Evolutionary conservation across 2,797 vertebrate species (phyloP).

Genomic region (Phrynocephalus vlangalii): DNA sequence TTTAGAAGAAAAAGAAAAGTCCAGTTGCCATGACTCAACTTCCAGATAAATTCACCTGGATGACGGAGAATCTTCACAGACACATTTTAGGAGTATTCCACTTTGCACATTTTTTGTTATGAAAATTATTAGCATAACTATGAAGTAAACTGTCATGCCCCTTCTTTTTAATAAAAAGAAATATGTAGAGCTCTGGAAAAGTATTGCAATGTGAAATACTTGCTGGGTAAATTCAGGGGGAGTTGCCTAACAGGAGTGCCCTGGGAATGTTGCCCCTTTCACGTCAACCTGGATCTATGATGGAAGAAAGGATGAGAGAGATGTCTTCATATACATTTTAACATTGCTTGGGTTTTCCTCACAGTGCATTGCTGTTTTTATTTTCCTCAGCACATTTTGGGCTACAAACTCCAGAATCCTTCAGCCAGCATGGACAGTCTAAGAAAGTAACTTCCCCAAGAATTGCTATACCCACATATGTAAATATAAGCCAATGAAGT

Average conservation of each 20-base stretch:
- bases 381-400: conserved; percentile 46
- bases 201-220: conserved; percentile 14
- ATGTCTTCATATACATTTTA: conserved; percentile 34
- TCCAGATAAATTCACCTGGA: no score
- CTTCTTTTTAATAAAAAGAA: not conserved
- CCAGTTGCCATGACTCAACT: no score
- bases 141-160: not conserved
- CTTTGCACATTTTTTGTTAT: not conserved
- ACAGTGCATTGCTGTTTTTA: conserved; percentile 37
- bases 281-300: not conserved
- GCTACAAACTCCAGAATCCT: no score
- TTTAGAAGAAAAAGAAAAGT: not conserved
- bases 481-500: not conserved
- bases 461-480: not conserved
- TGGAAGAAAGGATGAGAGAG: conserved; percentile 4
- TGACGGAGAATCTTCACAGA: no score
- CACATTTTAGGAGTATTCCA: not conserved
- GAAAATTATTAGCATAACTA: conserved; percentile 16
- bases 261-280: not conserved
- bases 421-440: no score
- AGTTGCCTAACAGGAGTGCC: not conserved
- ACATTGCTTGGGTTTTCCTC: conserved; percentile 31
- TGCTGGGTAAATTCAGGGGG: not conserved
- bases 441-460: no score
- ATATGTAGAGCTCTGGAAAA: not conserved